A percentile compares a stretch with the other conserved stretches of the same genome.
Evolutionary conservation across 1,140 invertebrate genomes (phyloP).

Genomic region (Drosophila cardini): DNA sequence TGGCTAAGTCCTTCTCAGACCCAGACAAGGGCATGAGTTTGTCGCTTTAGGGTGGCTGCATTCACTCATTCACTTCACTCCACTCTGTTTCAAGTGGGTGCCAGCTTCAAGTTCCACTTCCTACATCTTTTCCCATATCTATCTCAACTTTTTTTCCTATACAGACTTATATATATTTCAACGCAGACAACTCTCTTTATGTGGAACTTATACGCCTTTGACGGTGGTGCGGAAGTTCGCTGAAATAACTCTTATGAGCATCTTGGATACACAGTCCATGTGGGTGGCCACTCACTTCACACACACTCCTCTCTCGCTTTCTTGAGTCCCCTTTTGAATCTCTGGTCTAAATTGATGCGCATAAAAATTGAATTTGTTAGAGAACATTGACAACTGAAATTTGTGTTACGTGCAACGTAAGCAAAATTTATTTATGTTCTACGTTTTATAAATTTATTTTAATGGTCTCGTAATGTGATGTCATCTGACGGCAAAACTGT

Average conservation of each 20-base stretch:
- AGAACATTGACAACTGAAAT: constrained; percentile 51
- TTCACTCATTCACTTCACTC: not conserved
- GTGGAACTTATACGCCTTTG: not conserved
- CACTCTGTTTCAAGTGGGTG: constrained; percentile 41
- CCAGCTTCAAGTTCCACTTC: constrained; percentile 41
- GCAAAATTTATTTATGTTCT: constrained; percentile 51
- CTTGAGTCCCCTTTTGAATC: constrained; percentile 20
- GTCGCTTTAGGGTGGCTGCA: constrained; percentile 43
- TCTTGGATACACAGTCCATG: constrained; percentile 4
- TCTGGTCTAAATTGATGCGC: constrained; percentile 48
- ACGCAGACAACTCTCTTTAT: constrained; percentile 6
- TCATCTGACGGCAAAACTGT: constrained; percentile 24
- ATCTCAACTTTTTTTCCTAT: not conserved
- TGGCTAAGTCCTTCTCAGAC: constrained; percentile 20
- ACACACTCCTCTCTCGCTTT: not conserved
- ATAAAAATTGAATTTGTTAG: constrained; percentile 57
- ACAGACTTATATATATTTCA: not conserved
- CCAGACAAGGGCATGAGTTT: constrained; percentile 4
- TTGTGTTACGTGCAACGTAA: constrained; percentile 50
- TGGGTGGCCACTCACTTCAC: constrained; percentile 6
- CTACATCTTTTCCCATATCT: not conserved
- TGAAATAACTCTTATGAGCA: constrained; percentile 16
- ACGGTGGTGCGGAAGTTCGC: not conserved
- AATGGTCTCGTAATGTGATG: constrained; percentile 47
- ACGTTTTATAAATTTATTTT: constrained; percentile 54